Evolutionary conservation across 1,140 invertebrate species (phyloP).

Genomic region (Bombyx mandarina): DNA sequence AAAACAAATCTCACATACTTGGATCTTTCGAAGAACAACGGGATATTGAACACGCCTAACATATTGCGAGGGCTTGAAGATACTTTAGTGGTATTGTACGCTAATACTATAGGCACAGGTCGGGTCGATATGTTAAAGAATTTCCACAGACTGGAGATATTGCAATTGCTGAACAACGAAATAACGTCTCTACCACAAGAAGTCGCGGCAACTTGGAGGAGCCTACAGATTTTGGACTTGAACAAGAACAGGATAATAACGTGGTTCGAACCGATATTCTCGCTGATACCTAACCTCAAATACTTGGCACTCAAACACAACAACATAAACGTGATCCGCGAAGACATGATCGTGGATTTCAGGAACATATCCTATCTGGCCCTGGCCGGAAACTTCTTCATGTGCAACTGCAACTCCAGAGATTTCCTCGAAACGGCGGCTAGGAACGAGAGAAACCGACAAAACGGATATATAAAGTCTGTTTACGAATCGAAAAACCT

Average conservation of each 20-base stretch:
- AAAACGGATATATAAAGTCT: neutral
- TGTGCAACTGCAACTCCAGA: conserved; percentile 68
- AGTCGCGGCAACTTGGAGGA: conserved; percentile 32
- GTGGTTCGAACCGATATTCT: conserved; percentile 62
- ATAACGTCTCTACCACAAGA: conserved; percentile 34
- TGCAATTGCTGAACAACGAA: conserved; percentile 63
- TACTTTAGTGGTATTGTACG: conserved; percentile 62
- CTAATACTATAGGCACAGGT: conserved; percentile 49
- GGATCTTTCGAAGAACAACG: conserved; percentile 68
- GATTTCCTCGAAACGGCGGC: conserved; percentile 61
- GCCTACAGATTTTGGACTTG: conserved; percentile 67
- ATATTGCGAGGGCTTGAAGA: conserved; percentile 49
- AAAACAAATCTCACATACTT: conserved; percentile 58
- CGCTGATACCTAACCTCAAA: conserved; percentile 42
- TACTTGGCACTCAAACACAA: conserved; percentile 64
- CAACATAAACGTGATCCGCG: conserved; percentile 68
- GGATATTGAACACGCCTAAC: conserved; percentile 18
- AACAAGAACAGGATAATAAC: conserved; percentile 64
- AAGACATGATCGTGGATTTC: conserved; percentile 65
- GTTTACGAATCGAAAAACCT: neutral
- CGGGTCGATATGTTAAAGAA: conserved; percentile 40
- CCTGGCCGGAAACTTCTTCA: conserved; percentile 66
- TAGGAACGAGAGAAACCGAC: conserved; percentile 25
- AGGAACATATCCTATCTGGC: conserved; percentile 44
- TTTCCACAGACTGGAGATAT: conserved; percentile 51